Evolutionary conservation across 35 echinoderm and acorn worm species (phyloP).

Genomic region (Amphiura filiformis): DNA sequence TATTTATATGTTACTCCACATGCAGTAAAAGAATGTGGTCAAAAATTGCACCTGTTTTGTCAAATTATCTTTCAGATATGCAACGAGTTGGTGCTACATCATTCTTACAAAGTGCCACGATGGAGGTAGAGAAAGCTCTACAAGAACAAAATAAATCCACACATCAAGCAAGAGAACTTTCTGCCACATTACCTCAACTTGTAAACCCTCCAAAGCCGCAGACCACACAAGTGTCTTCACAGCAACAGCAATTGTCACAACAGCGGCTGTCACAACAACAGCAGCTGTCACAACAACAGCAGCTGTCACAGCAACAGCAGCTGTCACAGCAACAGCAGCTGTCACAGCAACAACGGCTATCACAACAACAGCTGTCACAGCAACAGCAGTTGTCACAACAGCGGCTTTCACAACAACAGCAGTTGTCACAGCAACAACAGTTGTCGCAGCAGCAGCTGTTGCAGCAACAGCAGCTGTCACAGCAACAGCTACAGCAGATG

Average conservation of each 20-base stretch:
- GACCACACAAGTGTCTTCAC: neutral
- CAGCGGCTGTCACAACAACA: too few relatives aligned
- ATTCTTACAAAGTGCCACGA: constrained; percentile 3
- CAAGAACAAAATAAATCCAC: constrained; percentile 21
- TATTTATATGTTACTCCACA: too few relatives aligned
- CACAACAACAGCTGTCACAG: too few relatives aligned
- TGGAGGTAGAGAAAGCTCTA: constrained; percentile 35
- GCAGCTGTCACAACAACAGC: too few relatives aligned
- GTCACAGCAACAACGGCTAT: too few relatives aligned
- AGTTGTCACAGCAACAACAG: too few relatives aligned
- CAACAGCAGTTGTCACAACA: too few relatives aligned
- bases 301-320: too few relatives aligned
- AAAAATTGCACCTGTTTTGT: too few relatives aligned
- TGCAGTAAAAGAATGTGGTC: too few relatives aligned
- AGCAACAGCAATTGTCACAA: too few relatives aligned
- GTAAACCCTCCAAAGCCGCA: neutral
- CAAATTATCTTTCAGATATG: constrained; percentile 1
- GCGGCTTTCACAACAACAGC: neutral
- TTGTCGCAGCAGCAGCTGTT: neutral
- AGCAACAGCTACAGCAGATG: neutral
- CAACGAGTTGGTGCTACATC: neutral
- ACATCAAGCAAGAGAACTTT: neutral
- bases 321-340: too few relatives aligned
- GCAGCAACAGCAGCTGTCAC: neutral
- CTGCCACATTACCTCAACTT: neutral